These are phyloP conservation scores for Sebastes paucispinis DNA, from an alignment of 2,797 vertebrate genomes.

Conservation along the genomic window DNA sequence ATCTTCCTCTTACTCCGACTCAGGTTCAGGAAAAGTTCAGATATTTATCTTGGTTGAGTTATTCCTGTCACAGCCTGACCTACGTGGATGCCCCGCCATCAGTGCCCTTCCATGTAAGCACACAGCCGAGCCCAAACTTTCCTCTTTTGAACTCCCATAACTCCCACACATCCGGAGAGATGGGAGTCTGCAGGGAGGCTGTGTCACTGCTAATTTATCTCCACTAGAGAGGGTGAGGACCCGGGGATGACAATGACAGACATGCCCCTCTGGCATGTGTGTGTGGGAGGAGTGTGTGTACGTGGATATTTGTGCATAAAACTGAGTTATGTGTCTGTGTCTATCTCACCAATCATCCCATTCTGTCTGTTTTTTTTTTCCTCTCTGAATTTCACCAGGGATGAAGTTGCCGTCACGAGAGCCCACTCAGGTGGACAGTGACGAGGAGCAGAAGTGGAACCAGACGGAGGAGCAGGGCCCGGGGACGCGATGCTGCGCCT, in stretches of 20 bases:
- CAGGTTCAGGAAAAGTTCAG: slow-evolving; percentile 57
- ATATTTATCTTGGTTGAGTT: slow-evolving; percentile 32
- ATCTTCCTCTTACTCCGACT: background rate
- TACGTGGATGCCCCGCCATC: slow-evolving; percentile 8
- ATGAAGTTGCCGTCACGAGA: slow-evolving; percentile 91
- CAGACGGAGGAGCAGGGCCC: slow-evolving; percentile 87
- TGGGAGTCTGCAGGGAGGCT: slow-evolving; percentile 47
- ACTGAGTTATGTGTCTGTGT: slow-evolving; percentile 5
- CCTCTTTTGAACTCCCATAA: slow-evolving; percentile 32
- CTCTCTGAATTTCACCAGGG: slow-evolving; percentile 73
- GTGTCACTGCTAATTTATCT: slow-evolving; percentile 66
- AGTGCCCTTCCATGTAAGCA: slow-evolving; percentile 3
- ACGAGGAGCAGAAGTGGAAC: slow-evolving; percentile 86
- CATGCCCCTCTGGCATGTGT: slow-evolving; percentile 21
- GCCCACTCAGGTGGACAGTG: slow-evolving; percentile 83
- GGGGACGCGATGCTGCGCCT: slow-evolving; percentile 87
- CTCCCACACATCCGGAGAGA: slow-evolving; percentile 32
- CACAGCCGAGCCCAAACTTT: slow-evolving; percentile 15
- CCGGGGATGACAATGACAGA: slow-evolving; percentile 46
- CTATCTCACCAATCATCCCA: slow-evolving; percentile 6
- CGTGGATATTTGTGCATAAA: background rate
- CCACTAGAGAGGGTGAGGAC: slow-evolving; percentile 32
- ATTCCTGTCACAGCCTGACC: slow-evolving; percentile 34
- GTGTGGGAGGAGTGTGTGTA: background rate
- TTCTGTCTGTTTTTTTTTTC: background rate